These are phyloP conservation scores for Agrilus planipennis DNA, from an alignment of 1,140 invertebrate genomes.

Conservation along the genomic window DNA sequence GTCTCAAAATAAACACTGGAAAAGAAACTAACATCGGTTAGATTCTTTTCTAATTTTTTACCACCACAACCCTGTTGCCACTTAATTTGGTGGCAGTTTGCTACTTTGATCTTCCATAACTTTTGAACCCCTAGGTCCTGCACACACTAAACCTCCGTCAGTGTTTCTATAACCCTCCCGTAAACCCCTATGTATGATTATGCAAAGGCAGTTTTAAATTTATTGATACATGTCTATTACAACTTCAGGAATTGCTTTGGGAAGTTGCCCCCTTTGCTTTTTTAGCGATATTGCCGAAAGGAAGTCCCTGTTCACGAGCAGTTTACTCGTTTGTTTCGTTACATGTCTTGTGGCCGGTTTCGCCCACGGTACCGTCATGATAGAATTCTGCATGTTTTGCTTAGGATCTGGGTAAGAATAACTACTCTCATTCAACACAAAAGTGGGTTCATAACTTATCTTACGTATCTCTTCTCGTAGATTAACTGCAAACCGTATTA, in stretches of 20 bases:
- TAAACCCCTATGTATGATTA: slow-evolving; percentile 14
- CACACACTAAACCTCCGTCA: no score
- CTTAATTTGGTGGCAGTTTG: no score
- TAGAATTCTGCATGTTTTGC: slow-evolving; percentile 12
- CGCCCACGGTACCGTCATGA: slow-evolving; percentile 15
- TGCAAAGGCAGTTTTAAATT: neutral
- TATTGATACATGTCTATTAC: neutral
- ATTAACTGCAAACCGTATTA: no score
- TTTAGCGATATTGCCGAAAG: slow-evolving; percentile 22
- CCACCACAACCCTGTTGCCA: no score
- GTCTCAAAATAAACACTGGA: no score
- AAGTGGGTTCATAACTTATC: neutral
- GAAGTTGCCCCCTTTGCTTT: slow-evolving; percentile 15
- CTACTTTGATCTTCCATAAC: neutral
- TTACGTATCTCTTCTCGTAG: no score
- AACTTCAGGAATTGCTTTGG: slow-evolving; percentile 20
- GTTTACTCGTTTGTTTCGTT: slow-evolving; percentile 19
- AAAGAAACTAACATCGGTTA: no score
- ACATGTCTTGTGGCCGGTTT: slow-evolving; percentile 19
- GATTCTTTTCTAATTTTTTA: no score
- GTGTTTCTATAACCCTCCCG: slow-evolving; percentile 11
- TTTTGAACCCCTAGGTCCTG: no score
- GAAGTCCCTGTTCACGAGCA: slow-evolving; percentile 17
- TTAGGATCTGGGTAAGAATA: slow-evolving; percentile 19
- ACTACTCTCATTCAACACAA: slow-evolving; percentile 3